Percentiles rank a stretch among this genome's conserved stretches.
Conservation (phyloP, 2,888 invertebrate genomes). For the Allolobophora icterica region DNA sequence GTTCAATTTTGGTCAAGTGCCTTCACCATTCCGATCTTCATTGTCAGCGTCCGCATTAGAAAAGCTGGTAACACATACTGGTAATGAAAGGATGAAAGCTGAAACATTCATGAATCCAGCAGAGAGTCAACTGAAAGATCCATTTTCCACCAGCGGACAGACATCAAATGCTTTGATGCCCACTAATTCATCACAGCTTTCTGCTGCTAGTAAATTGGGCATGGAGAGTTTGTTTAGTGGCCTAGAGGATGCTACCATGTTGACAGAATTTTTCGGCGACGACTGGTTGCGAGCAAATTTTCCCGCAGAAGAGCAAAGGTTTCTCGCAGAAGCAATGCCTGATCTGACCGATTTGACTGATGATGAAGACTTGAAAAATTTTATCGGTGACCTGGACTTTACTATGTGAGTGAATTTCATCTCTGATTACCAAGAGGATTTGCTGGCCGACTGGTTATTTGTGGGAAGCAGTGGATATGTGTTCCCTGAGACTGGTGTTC, state of each 20-base stretch:
- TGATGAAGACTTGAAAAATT: not conserved
- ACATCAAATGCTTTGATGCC: not conserved
- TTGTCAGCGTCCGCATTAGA: not conserved
- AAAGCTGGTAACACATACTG: not conserved
- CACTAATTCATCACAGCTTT: not conserved
- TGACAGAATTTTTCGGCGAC: not conserved
- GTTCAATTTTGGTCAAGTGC: not conserved
- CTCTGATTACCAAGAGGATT: not conserved
- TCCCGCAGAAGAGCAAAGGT: not conserved
- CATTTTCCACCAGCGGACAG: not conserved
- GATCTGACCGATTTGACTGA: conserved; percentile 17
- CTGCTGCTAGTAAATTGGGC: not conserved
- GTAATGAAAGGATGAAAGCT: not conserved
- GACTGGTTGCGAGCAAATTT: conserved; percentile 17
- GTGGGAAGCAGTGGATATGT: not conserved
- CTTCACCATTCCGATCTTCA: not conserved
- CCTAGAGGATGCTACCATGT: not conserved
- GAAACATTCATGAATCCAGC: not conserved
- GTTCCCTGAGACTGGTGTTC: not conserved
- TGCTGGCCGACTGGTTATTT: not conserved
- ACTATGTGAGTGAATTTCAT: not conserved
- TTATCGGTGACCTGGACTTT: not conserved
- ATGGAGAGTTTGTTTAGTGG: not conserved
- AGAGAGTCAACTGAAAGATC: not conserved
- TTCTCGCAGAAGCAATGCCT: not conserved